Base-by-base conservation (phyloP, 2,797 vertebrate species). In the Anas capensis region DNA sequence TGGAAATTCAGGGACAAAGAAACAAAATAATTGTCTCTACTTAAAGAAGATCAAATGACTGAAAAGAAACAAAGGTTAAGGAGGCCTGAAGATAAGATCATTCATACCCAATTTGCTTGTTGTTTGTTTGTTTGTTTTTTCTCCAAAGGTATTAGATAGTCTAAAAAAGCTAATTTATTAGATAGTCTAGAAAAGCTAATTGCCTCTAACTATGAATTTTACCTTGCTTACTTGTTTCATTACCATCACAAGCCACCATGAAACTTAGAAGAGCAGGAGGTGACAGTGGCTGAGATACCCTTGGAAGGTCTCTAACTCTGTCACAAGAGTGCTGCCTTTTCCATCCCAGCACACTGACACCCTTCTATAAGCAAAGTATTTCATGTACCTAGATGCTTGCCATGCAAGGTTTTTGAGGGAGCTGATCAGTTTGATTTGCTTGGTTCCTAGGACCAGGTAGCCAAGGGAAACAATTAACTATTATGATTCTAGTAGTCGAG, bases 361-460 rank as follows among this genome's bases (percentile, higher is more conserved):
- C 54, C 84, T 31, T 4, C 56, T 62, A 27, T 33, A 64, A 68
- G 64, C 7, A 68, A 72, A 60, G 36, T 14, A 13, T 5, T 4
- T 36, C 10, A 12, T 58, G 21, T 31, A 68, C 44, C 34, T 13
- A 26, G 15, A 36, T 7, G 48, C 31, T 54, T 64, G 31, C 29
- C 12, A 4, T 0, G 0, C 15, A 26, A 5, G 34, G 16, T 6
- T 76, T 76, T 34, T 70, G 42, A 77, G 36, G 54, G 54, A 69
- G 18, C 5, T 26, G 20, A 54, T 48, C 56, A 29, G n/a, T 82
- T 79, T 60, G n/a, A 48, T 17, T 38, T 79, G 34, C 4, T 38
- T 56, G 24, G 18, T 56, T 88, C 90, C 81, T 53, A 70, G 51
- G 44, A 31, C 70, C 92, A 90, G 18, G n/a, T 34, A 79, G 17